Evolutionary conservation across 1,140 invertebrate species (phyloP).

Genomic region (Drosophila pseudoobscura): DNA sequence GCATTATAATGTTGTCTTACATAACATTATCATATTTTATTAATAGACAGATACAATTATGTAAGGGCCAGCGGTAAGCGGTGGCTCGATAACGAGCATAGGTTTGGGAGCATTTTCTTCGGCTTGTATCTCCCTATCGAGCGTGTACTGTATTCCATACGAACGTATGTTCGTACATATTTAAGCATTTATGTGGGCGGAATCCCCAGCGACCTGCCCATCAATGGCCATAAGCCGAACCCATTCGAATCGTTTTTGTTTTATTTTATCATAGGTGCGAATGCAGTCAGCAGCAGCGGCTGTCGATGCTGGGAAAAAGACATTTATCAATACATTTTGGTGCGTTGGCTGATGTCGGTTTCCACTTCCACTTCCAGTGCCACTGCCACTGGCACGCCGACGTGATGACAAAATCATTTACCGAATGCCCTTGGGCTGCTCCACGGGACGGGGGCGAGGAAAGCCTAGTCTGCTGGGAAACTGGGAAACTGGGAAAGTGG

Average conservation of each 20-base stretch:
- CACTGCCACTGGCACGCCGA: background rate
- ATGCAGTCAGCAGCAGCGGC: constrained; percentile 6
- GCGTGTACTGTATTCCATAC: background rate
- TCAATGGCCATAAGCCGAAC: constrained; percentile 16
- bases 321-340: constrained; percentile 24
- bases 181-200: background rate
- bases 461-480: background rate
- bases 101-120: no score
- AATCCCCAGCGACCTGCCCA: no score
- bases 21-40: no score
- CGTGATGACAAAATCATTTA: constrained; percentile 23
- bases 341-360: constrained; percentile 14
- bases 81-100: no score
- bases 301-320: background rate
- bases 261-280: constrained; percentile 18
- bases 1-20: no score
- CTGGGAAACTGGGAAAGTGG: background rate
- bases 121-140: no score
- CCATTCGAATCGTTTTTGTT: constrained; percentile 21
- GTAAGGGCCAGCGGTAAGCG: no score
- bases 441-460: no score
- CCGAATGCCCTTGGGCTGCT: constrained; percentile 18
- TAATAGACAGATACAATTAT: no score
- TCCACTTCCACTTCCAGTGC: no score
- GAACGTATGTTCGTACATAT: background rate